Evolutionary conservation across 2,888 invertebrate species (phyloP).

Genomic region (Metopia argyrocephala): DNA sequence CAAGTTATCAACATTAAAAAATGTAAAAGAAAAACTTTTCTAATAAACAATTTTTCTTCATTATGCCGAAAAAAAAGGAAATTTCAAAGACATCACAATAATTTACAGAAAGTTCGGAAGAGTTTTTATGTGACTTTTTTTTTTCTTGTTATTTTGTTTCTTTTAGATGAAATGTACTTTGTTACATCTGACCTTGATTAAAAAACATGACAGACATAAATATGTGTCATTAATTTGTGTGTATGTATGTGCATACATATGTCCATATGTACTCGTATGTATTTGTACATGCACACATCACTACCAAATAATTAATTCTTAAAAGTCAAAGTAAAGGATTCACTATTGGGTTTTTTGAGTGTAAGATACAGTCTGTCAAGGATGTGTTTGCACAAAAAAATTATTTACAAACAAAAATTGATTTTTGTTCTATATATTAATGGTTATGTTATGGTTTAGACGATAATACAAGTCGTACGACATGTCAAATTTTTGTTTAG

Average conservation of each 20-base stretch:
- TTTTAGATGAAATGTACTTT: constrained; percentile 16
- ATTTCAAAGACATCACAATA: constrained; percentile 6
- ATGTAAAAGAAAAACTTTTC: constrained; percentile 37
- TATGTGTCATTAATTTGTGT: constrained; percentile 15
- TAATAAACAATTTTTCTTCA: constrained; percentile 26
- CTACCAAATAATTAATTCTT: too few relatives aligned
- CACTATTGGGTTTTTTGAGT: too few relatives aligned
- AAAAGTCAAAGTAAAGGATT: too few relatives aligned
- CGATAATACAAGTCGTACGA: too few relatives aligned
- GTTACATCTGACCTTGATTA: constrained; percentile 56
- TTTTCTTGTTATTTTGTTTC: constrained; percentile 2
- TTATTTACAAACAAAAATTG: too few relatives aligned
- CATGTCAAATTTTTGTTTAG: too few relatives aligned
- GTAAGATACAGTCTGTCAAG: too few relatives aligned
- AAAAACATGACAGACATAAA: constrained; percentile 48
- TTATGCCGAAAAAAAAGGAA: background rate
- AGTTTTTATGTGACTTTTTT: background rate
- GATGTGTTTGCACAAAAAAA: too few relatives aligned
- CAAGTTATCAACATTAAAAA: constrained; percentile 6
- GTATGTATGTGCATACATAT: background rate
- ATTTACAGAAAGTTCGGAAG: constrained; percentile 1
- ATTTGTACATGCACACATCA: too few relatives aligned
- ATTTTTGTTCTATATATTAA: too few relatives aligned
- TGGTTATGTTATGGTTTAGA: too few relatives aligned
- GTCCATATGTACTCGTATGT: too few relatives aligned